Evolutionary conservation across 2,113 vertebrate genomes (phyloP).

Genomic region (Thermophis baileyi): DNA sequence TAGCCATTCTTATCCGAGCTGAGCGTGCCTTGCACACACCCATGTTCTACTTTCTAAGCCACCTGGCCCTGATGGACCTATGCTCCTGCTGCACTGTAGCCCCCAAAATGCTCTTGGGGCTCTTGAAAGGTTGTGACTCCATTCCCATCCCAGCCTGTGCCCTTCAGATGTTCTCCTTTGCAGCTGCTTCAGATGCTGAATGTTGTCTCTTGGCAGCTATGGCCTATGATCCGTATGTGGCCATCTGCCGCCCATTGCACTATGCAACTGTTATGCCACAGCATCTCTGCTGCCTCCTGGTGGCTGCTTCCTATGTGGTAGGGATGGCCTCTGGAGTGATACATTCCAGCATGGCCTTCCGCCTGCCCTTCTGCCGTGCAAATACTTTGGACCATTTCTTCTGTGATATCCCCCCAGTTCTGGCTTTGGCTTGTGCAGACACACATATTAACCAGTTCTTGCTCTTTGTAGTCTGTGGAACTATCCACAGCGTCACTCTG

Average conservation of each 20-base stretch:
- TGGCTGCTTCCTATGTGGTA: slow-evolving; percentile 34
- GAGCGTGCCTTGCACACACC: slow-evolving; percentile 40
- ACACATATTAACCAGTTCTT: slow-evolving; percentile 57
- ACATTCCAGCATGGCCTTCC: slow-evolving; percentile 55
- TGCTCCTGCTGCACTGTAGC: slow-evolving; percentile 52
- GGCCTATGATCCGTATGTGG: slow-evolving; percentile 56
- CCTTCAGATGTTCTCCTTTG: slow-evolving; percentile 61
- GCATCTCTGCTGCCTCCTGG: slow-evolving; percentile 31
- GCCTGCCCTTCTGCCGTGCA: slow-evolving; percentile 48
- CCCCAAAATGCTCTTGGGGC: slow-evolving; percentile 55
- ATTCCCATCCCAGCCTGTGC: slow-evolving; percentile 49
- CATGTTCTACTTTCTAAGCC: slow-evolving; percentile 54
- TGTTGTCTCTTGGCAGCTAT: slow-evolving; percentile 56
- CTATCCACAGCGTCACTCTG: slow-evolving; percentile 48
- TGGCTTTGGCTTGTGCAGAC: slow-evolving; percentile 54
- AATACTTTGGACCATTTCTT: slow-evolving; percentile 58
- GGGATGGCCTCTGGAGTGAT: slow-evolving; percentile 43
- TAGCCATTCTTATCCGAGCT: slow-evolving; percentile 37
- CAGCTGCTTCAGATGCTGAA: slow-evolving; percentile 44
- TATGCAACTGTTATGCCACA: slow-evolving; percentile 37
- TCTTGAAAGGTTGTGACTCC: slow-evolving; percentile 26
- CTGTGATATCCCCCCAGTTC: slow-evolving; percentile 56
- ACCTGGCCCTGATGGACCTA: slow-evolving; percentile 54
- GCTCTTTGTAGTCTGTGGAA: slow-evolving; percentile 51
- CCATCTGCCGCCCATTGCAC: slow-evolving; percentile 45